Conservation (phyloP, 2,113 vertebrate genomes). For the Narcine bancroftii region DNA sequence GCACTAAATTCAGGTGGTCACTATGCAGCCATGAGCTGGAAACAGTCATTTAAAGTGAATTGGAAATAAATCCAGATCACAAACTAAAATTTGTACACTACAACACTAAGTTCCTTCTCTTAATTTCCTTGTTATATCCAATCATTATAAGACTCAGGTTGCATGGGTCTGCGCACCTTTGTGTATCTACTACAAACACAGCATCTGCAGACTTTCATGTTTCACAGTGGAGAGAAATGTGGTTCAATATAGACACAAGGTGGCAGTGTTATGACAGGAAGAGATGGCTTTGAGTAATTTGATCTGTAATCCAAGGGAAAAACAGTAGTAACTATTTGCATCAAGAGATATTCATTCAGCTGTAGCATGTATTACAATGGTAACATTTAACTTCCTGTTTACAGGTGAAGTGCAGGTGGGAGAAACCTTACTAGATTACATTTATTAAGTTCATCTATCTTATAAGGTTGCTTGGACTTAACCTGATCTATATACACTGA, state of each 20-base stretch:
- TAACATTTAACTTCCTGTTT: neutral
- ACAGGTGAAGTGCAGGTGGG: neutral
- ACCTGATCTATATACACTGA: neutral
- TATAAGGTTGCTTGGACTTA: neutral
- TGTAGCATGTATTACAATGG: neutral
- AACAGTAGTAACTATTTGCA: neutral
- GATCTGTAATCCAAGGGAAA: neutral
- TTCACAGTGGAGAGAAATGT: neutral
- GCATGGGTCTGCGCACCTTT: neutral
- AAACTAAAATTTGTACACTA: neutral
- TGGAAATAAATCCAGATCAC: neutral
- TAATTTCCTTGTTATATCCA: neutral
- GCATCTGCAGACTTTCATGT: neutral
- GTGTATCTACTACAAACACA: too few relatives aligned
- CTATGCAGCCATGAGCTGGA: neutral
- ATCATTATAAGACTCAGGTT: neutral
- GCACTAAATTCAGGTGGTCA: neutral
- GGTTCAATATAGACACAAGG: neutral
- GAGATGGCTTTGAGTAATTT: neutral
- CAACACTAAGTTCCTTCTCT: neutral
- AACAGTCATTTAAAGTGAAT: neutral
- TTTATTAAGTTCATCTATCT: neutral
- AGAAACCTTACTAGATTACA: neutral
- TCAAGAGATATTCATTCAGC: neutral
- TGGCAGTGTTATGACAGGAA: neutral